Evolutionary conservation across 1,140 invertebrate genomes (phyloP), one percentile per base, ranked within the genome.

Genomic region (Tetramorium parvispinum): DNA sequence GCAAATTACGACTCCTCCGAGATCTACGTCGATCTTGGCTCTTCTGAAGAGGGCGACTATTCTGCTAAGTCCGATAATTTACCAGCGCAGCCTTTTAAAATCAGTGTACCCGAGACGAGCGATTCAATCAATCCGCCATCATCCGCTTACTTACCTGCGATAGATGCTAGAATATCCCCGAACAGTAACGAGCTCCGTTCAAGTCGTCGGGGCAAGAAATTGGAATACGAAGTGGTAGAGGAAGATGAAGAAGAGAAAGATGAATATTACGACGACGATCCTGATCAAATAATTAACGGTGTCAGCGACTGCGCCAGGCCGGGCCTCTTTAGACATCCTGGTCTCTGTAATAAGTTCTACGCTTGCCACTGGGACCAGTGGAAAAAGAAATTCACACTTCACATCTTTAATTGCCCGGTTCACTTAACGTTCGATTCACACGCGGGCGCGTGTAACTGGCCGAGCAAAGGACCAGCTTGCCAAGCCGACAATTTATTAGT

Each of bases 321-420:
- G 7, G 98, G 98, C 91, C 95, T 98, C 0, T 98, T 98, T 95
- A 96, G 97, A 92, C 97, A 98, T 93, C 98, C 98, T 0, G 97
- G 97, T 76, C 96, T 97, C 83, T 98, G 98, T 92, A 97, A 98
- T 91, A 98, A 98, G 92, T 98, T 98, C 95, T 98, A 98, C 91
- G 96, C 97, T 49, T 98, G 98, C 92, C 96, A 97, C 92, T 98
- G 97, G 97, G 98, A 98, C 91, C 96, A 97, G 85, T 97, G 96
- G 94, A 97, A 98, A 87, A 97, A 98, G 86, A 96, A 96, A 87
- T 98, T 97, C 93, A 98, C 97, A 6, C 95, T 98, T 6, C 97
- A 98, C 89, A 96, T 97, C 2, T 97, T 98, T 92, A 97, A 97
- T 88, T 98, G 98, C 92, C 97, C 98, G 0, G 96, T 98, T 68